A percentile compares a stretch with the other conserved stretches of the same genome.
Conservation (phyloP, 1,140 invertebrate species). For the Meteorus sp. region DNA sequence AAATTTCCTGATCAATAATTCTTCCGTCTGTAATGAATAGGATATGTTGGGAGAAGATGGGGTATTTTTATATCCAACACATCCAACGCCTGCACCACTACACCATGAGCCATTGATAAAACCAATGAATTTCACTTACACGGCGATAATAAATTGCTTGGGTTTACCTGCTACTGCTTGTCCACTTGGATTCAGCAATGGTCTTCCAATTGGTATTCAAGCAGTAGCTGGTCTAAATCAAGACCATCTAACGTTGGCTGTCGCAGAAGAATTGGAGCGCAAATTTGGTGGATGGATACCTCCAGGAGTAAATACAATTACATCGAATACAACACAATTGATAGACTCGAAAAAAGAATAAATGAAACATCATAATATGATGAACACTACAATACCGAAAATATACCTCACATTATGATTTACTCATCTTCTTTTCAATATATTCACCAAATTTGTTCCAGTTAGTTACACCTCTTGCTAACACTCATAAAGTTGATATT, state of each 20-base stretch:
- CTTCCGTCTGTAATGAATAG: too few relatives aligned
- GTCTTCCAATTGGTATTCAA: conserved; percentile 88
- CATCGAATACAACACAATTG: too few relatives aligned
- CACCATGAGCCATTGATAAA: conserved; percentile 85
- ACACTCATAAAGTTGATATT: too few relatives aligned
- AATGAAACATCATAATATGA: too few relatives aligned
- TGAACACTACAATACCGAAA: too few relatives aligned
- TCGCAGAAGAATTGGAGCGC: conserved; percentile 85
- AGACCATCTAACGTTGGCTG: conserved; percentile 81
- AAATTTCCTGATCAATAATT: too few relatives aligned
- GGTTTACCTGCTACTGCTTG: conserved; percentile 87
- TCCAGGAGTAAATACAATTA: conserved; percentile 56
- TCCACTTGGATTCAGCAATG: conserved; percentile 80
- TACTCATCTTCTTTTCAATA: too few relatives aligned
- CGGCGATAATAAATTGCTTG: conserved; percentile 87
- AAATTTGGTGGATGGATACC: conserved; percentile 90
- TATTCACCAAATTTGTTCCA: too few relatives aligned
- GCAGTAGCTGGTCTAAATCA: conserved; percentile 68
- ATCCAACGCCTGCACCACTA: conserved; percentile 86
- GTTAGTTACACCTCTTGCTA: too few relatives aligned
- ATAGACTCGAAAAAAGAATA: too few relatives aligned
- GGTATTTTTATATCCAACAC: conserved; percentile 87
- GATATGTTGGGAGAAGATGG: conserved; percentile 80
- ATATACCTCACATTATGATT: too few relatives aligned
- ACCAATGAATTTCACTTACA: conserved; percentile 89